These are phyloP conservation scores for Pseudococcus longispinus DNA, from an alignment of 2,888 invertebrate genomes.

Conservation along the genomic window DNA sequence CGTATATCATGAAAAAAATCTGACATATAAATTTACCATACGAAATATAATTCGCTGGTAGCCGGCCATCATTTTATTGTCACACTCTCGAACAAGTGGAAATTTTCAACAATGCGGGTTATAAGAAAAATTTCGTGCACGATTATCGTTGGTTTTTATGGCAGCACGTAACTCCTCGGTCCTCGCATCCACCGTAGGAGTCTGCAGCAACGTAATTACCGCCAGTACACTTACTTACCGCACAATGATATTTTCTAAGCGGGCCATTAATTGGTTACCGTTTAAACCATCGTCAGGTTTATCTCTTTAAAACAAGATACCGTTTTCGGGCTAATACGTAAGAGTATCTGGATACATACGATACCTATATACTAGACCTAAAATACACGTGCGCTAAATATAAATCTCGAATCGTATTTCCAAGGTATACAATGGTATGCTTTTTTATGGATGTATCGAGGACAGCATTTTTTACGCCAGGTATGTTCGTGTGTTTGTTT, in stretches of 20 bases:
- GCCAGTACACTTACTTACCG: conserved; percentile 1
- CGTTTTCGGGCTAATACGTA: not conserved
- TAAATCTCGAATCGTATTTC: not conserved
- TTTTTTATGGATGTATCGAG: no score
- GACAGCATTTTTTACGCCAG: no score
- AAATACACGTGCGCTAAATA: not conserved
- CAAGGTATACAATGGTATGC: no score
- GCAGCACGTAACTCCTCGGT: conserved; percentile 2
- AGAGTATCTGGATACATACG: no score
- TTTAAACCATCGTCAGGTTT: conserved; percentile 20
- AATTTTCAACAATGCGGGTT: conserved; percentile 17
- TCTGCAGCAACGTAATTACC: conserved; percentile 8
- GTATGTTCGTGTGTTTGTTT: no score
- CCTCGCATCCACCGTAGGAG: not conserved
- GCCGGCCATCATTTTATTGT: not conserved
- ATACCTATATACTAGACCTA: no score
- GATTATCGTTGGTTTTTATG: conserved; percentile 5
- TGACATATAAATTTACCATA: not conserved
- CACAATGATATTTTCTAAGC: conserved; percentile 17
- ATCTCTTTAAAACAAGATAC: conserved; percentile 1
- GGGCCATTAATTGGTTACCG: conserved; percentile 26
- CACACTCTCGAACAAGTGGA: not conserved
- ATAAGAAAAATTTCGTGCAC: conserved; percentile 18
- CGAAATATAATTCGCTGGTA: not conserved
- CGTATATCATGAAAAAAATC: not conserved